These are phyloP conservation scores for Capra hircus DNA, from an alignment of 2,113 vertebrate genomes.

Conservation along the genomic window DNA sequence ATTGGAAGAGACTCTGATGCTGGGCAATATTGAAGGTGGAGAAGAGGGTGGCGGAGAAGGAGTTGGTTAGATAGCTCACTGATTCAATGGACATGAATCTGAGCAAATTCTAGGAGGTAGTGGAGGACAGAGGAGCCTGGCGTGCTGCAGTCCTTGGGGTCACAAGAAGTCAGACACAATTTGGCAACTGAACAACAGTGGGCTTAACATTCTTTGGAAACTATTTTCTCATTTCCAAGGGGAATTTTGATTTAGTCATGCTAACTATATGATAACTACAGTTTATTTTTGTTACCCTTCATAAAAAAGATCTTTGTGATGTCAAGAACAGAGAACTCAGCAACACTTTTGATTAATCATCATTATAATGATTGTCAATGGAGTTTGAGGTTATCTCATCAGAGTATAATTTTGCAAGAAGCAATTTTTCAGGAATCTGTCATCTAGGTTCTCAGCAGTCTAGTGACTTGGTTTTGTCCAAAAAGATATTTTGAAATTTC, in stretches of 20 bases:
- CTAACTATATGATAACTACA: neutral
- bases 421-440: neutral
- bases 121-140: neutral
- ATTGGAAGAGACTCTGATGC: neutral
- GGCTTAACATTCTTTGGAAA: neutral
- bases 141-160: neutral
- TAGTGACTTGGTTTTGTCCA: neutral
- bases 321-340: neutral
- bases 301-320: neutral
- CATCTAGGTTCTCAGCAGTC: neutral
- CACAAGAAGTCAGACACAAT: neutral
- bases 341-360: neutral
- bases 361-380: neutral
- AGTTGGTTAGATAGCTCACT: neutral
- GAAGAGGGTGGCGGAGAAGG: fast-evolving
- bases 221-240: neutral
- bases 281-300: neutral
- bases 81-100: neutral
- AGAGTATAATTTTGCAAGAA: neutral
- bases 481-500: neutral
- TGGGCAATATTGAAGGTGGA: neutral
- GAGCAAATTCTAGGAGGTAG: neutral
- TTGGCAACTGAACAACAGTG: neutral
- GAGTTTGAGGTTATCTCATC: neutral
- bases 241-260: neutral